Evolutionary conservation across 2,113 vertebrate species (phyloP), one percentile per base, ranked within the genome.

Genomic region (Aleadryas rufinucha): DNA sequence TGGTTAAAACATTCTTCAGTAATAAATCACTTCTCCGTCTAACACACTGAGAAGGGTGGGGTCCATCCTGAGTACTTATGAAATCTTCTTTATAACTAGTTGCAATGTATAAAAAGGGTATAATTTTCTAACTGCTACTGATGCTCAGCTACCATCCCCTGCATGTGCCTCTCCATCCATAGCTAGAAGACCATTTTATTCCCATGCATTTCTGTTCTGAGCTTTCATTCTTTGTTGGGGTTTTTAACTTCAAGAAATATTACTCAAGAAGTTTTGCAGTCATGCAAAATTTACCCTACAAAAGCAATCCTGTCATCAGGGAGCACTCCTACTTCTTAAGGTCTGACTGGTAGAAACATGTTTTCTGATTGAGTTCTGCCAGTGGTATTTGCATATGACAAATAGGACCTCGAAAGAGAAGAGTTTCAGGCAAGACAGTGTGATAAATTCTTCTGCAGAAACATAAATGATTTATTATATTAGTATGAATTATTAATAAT

Each of bases 401-500:
- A 97, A 97, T 80, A 97, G 95, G 93, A 92, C 44, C 79, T 87
- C 8, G 2, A 90, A 93, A 95, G 31, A 42, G 80, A 84, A 96
- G 94, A 33, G 50, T 70, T 87, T 96, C 87, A 45, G 92, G 72
- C 72, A 85, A 83, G 69, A 86, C 72, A 95, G 95, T 85, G 90
- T 94, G 94, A 97, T 89, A 96, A 95, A 96, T 50, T 66, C 28
- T 96, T 92, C 94, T 94, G 92, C 93, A 95, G 87, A 91, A 81
- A 44, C 8, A 37, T 97, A 95, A 87, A 97, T 98, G 88, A 97
- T 97, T 98, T 96, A 98, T 91, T 82, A 77, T 35, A 88, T 82
- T 50, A 44, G 50, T 84, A 70, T 98, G 80, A 97, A 98, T 97
- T 96, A 97, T 97, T 97, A 95, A 97, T 94, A 91, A 88, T 79